Conservation (phyloP, 2,888 invertebrate species). For the Drepana falcataria region DNA sequence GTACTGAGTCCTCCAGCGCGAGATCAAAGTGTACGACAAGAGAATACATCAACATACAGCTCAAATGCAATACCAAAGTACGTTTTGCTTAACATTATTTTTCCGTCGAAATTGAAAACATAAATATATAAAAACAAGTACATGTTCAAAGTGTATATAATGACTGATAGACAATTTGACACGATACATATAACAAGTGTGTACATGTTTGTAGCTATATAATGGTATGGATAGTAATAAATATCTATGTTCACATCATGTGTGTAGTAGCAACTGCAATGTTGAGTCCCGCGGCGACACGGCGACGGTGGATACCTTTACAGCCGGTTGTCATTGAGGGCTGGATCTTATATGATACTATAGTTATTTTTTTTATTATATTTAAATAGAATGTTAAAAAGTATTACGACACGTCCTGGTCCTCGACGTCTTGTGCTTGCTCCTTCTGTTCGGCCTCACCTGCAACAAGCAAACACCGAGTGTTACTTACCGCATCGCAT, state of each 20-base stretch:
- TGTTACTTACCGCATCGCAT: too few species aligned
- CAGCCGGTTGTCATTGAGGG: constrained; percentile 64
- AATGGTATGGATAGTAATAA: constrained; percentile 29
- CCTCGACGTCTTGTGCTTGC: constrained; percentile 94
- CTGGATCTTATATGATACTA: constrained; percentile 74
- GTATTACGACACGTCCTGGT: constrained; percentile 97
- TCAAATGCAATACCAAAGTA: constrained; percentile 74
- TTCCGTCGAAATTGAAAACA: constrained; percentile 58
- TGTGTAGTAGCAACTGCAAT: neutral
- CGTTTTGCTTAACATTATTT: constrained; percentile 66
- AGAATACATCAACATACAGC: constrained; percentile 64
- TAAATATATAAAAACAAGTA: constrained; percentile 71
- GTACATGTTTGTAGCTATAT: constrained; percentile 23
- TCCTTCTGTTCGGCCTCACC: constrained; percentile 95
- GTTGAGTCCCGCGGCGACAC: neutral
- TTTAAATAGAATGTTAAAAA: constrained; percentile 61
- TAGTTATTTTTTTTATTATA: constrained; percentile 73
- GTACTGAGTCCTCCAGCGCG: too few species aligned
- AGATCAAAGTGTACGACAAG: constrained; percentile 50
- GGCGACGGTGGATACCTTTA: constrained; percentile 27
- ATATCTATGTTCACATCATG: constrained; percentile 3
- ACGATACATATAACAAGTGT: constrained; percentile 51
- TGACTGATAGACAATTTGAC: constrained; percentile 62
- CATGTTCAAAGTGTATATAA: constrained; percentile 57
- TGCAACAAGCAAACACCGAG: constrained; percentile 60